Conservation (phyloP, 2,888 invertebrate species). For the Stictocephala bisonia region DNA sequence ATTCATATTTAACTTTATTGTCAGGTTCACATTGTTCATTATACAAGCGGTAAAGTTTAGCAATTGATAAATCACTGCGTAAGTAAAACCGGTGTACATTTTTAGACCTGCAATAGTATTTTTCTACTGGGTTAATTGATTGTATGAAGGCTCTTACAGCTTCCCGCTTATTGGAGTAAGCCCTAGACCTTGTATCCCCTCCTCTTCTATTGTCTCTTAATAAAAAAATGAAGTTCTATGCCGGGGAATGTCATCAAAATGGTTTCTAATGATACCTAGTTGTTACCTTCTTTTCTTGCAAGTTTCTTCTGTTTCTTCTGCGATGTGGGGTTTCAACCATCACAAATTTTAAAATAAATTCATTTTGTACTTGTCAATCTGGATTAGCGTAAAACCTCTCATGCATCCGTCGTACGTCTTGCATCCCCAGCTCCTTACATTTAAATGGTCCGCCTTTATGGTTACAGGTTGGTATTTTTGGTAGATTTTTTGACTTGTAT, state of each 20-base stretch:
- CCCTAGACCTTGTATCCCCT: slow-evolving; percentile 39
- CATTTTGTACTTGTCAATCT: slow-evolving; percentile 39
- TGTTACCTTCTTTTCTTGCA: slow-evolving; percentile 36
- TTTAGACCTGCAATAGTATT: slow-evolving; percentile 21
- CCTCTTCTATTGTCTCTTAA: slow-evolving; percentile 46
- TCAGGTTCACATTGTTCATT: slow-evolving; percentile 29
- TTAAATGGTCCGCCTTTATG: slow-evolving; percentile 38
- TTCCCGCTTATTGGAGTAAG: slow-evolving; percentile 12
- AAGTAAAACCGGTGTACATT: slow-evolving; percentile 31
- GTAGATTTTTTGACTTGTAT: slow-evolving; percentile 10
- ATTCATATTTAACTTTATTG: slow-evolving; percentile 39
- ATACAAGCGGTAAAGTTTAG: slow-evolving; percentile 24
- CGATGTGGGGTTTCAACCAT: slow-evolving; percentile 41
- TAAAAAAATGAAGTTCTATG: too few relatives aligned
- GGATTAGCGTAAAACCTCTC: slow-evolving; percentile 29
- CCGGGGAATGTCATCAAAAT: too few relatives aligned
- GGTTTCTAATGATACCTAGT: too few relatives aligned
- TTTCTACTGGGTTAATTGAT: slow-evolving; percentile 35
- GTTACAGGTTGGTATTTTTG: slow-evolving; percentile 29
- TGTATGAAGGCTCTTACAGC: slow-evolving; percentile 43
- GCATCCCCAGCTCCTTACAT: slow-evolving; percentile 36
- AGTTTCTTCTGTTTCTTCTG: slow-evolving; percentile 26
- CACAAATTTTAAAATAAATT: slow-evolving; percentile 42
- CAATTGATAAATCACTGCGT: slow-evolving; percentile 42
- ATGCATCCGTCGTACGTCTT: slow-evolving; percentile 26